phyloP scores from a whole-genome alignment of 2,113 vertebrate genomes.

The Eudyptes chrysolophus region DNA sequence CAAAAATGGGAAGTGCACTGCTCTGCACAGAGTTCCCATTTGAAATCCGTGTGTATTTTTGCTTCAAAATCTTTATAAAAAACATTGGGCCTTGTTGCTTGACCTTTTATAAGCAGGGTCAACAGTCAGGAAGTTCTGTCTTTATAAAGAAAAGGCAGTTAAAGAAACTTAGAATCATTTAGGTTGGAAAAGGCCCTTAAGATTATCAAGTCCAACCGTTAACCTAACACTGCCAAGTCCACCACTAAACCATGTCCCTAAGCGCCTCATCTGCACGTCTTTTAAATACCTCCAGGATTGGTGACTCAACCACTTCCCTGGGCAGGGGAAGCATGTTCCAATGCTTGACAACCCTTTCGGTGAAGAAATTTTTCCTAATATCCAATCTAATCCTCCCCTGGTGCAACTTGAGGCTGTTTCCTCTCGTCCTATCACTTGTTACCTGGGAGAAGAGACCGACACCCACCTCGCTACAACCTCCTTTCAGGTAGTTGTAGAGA shows the following conservation, averaged over 20 bases:
- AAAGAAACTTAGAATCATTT: not conserved
- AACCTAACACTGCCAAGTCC: not conserved
- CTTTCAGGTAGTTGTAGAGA: not conserved
- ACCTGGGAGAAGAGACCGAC: not conserved
- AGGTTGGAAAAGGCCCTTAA: not conserved
- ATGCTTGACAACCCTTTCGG: not conserved
- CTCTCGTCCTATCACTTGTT: accelerated
- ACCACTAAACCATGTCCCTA: not conserved
- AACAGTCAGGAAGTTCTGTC: not conserved
- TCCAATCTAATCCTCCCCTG: not conserved
- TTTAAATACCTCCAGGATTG: not conserved
- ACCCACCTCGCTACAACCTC: not conserved
- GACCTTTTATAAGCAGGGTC: not conserved
- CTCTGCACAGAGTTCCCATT: not conserved
- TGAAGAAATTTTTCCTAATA: not conserved
- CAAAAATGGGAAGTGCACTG: no score
- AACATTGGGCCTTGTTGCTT: not conserved
- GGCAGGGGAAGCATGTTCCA: not conserved
- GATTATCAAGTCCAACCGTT: not conserved
- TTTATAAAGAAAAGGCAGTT: not conserved
- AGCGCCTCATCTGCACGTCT: not conserved
- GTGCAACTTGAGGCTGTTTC: not conserved
- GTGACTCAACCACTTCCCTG: not conserved
- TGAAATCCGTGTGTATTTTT: not conserved
- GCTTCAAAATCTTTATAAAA: not conserved